These are phyloP conservation scores for Aproaerema taeniolella DNA, from an alignment of 2,888 invertebrate genomes.

Conservation along the genomic window DNA sequence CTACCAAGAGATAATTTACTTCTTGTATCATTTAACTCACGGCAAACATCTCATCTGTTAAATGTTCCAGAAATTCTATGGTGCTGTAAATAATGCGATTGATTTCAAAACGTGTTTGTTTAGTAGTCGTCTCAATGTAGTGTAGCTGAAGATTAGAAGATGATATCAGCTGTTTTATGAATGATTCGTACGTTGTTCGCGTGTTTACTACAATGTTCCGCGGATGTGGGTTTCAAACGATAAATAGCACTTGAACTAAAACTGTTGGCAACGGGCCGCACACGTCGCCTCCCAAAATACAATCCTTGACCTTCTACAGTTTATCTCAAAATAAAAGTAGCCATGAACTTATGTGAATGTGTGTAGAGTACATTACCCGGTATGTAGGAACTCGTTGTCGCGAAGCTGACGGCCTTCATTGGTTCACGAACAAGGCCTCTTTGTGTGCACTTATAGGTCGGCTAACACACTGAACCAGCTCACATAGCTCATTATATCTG, in stretches of 20 bases:
- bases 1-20: no score
- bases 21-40: no score
- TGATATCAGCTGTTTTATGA: no score
- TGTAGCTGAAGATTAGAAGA: no score
- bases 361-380: conserved; percentile 45
- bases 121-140: no score
- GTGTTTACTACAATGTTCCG: conserved; percentile 36
- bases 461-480: not conserved
- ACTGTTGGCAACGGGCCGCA: conserved; percentile 47
- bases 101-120: no score
- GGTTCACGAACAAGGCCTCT: conserved; percentile 71
- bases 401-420: conserved; percentile 57
- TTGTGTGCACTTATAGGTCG: conserved; percentile 44
- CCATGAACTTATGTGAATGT: conserved; percentile 64
- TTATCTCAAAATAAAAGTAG: conserved; percentile 69
- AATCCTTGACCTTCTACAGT: conserved; percentile 70
- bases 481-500: no score
- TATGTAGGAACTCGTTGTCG: conserved; percentile 17
- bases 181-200: conserved; percentile 28
- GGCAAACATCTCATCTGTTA: no score
- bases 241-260: conserved; percentile 37
- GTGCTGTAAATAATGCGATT: no score
- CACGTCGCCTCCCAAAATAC: conserved; percentile 59
- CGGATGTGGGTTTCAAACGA: conserved; percentile 26
- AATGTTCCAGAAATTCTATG: no score